These are phyloP conservation scores for Lates calcarifer DNA, from an alignment of 2,113 vertebrate genomes.

Conservation along the genomic window DNA sequence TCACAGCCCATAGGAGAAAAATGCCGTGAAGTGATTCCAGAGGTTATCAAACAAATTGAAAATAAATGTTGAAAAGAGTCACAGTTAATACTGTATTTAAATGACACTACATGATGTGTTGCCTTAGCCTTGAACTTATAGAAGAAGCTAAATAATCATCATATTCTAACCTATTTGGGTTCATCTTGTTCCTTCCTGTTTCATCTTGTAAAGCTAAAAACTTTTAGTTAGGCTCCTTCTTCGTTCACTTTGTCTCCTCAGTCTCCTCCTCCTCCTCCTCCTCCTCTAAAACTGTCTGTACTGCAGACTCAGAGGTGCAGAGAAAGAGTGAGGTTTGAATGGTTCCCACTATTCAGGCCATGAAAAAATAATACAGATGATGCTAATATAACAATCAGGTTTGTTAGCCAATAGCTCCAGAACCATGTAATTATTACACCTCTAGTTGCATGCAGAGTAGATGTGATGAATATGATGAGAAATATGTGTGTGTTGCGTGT, in stretches of 20 bases:
- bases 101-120: slow-evolving; percentile 5
- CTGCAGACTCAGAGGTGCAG: neutral
- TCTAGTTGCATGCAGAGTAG: slow-evolving; percentile 18
- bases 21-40: slow-evolving; percentile 9
- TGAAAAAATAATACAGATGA: slow-evolving; percentile 1
- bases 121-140: neutral
- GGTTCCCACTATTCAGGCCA: neutral
- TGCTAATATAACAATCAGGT: neutral
- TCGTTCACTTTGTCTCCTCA: neutral
- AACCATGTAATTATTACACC: slow-evolving; percentile 40
- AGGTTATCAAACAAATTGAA: slow-evolving; percentile 40
- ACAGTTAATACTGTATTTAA: slow-evolving; percentile 23
- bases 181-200: slow-evolving; percentile 5
- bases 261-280: slow-evolving; percentile 2
- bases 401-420: slow-evolving; percentile 16
- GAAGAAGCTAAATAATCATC: slow-evolving; percentile 18
- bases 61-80: slow-evolving; percentile 10
- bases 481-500: slow-evolving; percentile 19
- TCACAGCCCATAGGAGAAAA: slow-evolving; percentile 1
- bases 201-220: slow-evolving; percentile 14
- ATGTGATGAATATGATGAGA: slow-evolving; percentile 26
- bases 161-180: slow-evolving; percentile 25
- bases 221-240: neutral
- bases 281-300: neutral
- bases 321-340: slow-evolving; percentile 17